Evolutionary conservation across 2,113 vertebrate genomes (phyloP).

Genomic region (Dipodomys stephensi): DNA sequence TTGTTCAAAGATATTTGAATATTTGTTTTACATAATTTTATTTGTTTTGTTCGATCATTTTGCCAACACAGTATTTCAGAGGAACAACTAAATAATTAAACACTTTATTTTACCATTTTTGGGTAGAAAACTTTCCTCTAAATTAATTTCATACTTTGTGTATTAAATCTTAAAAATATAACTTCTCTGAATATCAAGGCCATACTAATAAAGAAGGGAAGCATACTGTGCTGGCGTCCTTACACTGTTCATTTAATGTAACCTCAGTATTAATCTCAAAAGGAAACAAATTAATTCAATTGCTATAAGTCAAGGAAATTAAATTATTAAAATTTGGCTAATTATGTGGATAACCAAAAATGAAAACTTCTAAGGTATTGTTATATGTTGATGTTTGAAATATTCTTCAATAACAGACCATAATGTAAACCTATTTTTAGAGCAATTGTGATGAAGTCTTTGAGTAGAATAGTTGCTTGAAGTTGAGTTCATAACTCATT

Average conservation of each 20-base stretch:
- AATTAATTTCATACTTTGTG: neutral
- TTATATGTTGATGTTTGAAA: neutral
- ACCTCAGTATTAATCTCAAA: neutral
- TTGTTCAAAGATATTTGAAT: neutral
- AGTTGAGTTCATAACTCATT: neutral
- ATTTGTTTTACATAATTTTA: neutral
- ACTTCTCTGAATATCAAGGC: neutral
- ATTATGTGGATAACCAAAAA: neutral
- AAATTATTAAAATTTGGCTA: neutral
- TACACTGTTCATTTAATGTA: neutral
- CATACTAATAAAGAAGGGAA: neutral
- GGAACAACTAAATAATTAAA: neutral
- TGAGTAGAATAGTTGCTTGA: neutral
- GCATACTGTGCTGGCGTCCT: neutral
- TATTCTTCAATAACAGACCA: neutral
- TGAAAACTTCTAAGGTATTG: too few species aligned
- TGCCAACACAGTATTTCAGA: neutral
- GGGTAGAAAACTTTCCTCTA: neutral
- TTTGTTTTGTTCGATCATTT: neutral
- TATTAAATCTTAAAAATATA: constrained; percentile 22
- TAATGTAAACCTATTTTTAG: neutral
- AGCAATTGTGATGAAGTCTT: neutral
- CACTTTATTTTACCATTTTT: neutral
- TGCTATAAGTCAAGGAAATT: neutral
- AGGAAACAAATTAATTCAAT: neutral